Percentiles rank a stretch among this genome's conserved stretches.
Evolutionary conservation across 2,888 invertebrate species (phyloP).

Genomic region (Masnerella sp.): DNA sequence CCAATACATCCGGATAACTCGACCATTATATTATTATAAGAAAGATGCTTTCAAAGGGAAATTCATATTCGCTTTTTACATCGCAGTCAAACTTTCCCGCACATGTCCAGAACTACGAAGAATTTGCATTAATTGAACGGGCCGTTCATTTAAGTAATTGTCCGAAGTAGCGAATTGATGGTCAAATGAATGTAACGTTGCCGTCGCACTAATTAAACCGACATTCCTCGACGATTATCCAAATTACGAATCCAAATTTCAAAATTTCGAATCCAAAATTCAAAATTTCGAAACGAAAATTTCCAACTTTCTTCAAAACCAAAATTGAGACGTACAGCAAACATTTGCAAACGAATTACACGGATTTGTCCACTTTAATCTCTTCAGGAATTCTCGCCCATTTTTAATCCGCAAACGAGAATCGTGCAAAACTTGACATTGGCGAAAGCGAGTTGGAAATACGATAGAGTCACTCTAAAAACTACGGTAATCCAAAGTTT

Average conservation of each 20-base stretch:
- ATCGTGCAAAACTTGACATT: too few relatives aligned
- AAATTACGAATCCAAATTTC: background rate
- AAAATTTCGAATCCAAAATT: background rate
- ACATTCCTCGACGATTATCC: slow-evolving; percentile 4
- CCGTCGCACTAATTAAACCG: slow-evolving; percentile 13
- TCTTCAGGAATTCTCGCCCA: background rate
- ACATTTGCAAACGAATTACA: background rate
- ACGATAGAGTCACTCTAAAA: too few relatives aligned
- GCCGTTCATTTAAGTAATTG: slow-evolving; percentile 37
- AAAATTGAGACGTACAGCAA: too few relatives aligned
- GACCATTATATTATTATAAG: too few relatives aligned
- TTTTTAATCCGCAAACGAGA: slow-evolving; percentile 8
- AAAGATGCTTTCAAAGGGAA: too few relatives aligned
- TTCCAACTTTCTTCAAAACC: too few relatives aligned
- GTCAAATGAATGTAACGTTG: slow-evolving; percentile 17
- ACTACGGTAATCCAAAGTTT: too few relatives aligned
- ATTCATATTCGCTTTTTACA: too few relatives aligned
- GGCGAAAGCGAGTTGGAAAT: too few relatives aligned
- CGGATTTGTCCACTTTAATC: background rate
- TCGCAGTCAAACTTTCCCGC: slow-evolving; percentile 12
- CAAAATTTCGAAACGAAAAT: background rate
- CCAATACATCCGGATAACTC: too few relatives aligned
- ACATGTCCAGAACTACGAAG: slow-evolving; percentile 3
- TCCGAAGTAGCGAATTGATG: slow-evolving; percentile 21
- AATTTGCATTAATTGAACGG: slow-evolving; percentile 44